A percentile compares a stretch with the other conserved stretches of the same genome.
phyloP scores from a whole-genome alignment of 2,797 vertebrate genomes.

The Rhodeus uyekii region DNA sequence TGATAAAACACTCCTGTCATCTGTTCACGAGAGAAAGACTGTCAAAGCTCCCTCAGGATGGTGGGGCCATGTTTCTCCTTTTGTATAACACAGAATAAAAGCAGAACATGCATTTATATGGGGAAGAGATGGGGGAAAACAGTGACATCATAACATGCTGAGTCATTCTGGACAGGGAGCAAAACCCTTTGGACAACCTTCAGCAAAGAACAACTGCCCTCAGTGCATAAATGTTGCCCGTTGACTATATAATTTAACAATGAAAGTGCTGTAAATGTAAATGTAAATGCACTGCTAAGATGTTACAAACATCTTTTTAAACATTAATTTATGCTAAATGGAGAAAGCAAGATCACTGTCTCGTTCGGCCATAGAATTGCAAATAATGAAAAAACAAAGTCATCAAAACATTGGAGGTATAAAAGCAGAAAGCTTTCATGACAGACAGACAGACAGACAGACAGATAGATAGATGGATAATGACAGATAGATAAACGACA shows the following conservation, averaged over 20 bases:
- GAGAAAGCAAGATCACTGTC: not conserved
- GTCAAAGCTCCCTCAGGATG: conserved; percentile 71
- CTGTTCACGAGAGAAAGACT: conserved; percentile 69
- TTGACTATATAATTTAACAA: conserved; percentile 26
- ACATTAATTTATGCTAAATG: conserved; percentile 17
- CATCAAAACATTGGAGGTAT: not conserved
- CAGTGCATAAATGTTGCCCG: conserved; percentile 8
- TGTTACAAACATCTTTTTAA: not conserved
- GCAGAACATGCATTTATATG: conserved; percentile 75
- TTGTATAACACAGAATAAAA: conserved; percentile 75
- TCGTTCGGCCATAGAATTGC: not conserved
- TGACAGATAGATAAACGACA: not conserved
- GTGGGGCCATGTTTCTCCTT: conserved; percentile 71
- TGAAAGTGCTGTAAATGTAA: conserved; percentile 11
- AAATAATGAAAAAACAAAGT: not conserved
- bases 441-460: not conserved
- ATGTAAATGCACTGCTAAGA: not conserved
- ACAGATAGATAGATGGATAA: not conserved
- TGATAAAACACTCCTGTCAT: conserved; percentile 81
- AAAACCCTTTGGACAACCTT: conserved; percentile 38
- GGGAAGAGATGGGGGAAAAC: not conserved
- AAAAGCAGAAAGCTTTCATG: not conserved
- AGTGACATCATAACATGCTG: conserved; percentile 35
- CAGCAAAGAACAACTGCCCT: conserved; percentile 20
- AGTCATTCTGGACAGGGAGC: conserved; percentile 22